Evolutionary conservation across 2,797 vertebrate genomes (phyloP), one percentile per base, ranked within the genome.

Genomic region (Coregonus ussuriensis): DNA sequence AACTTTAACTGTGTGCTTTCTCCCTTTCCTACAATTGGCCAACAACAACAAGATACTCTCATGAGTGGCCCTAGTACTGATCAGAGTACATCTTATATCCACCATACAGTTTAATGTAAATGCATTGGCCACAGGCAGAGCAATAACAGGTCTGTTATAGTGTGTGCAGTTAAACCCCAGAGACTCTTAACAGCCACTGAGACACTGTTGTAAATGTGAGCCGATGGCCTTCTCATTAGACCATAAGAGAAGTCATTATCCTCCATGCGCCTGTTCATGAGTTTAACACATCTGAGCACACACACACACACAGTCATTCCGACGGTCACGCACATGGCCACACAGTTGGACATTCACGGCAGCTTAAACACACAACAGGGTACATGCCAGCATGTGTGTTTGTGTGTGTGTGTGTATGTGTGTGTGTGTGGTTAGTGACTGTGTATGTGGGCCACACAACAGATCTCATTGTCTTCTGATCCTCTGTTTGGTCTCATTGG

Each of bases 391-490:
- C 71, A 77, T 83, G 65, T 56, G 67, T 74, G 5, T 78, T 76
- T 72, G 79, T 72, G 86, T 56, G 37, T 41, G 4, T 5, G 35
- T 25, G 25, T 25, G 74, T 33, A 63, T 52, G 63, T 33, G 77
- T 74, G 74, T 82, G 82, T 86, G 76, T 77, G n/a, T 67, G 35
- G 71, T 53, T 25, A 41, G 21, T 77, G 62, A 51, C 52, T 59
- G 65, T 29, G 37, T 68, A 79, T 90, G 80, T 80, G 83, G 80
- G 80, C 85, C 79, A 82, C 88, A 93, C 90, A 93, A 92, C 85
- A 88, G 87, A 80, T 88, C 37, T 80, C 83, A 89, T 92, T 93
- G 92, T 93, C 84, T 85, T 82, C 79, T 74, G 85, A 83, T 67
- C 15, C 29, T 31, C 11, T 89, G 83, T 91, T 90, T 80, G 75